Conservation (phyloP, 2,113 vertebrate genomes). For the Oenanthe melanoleuca region DNA sequence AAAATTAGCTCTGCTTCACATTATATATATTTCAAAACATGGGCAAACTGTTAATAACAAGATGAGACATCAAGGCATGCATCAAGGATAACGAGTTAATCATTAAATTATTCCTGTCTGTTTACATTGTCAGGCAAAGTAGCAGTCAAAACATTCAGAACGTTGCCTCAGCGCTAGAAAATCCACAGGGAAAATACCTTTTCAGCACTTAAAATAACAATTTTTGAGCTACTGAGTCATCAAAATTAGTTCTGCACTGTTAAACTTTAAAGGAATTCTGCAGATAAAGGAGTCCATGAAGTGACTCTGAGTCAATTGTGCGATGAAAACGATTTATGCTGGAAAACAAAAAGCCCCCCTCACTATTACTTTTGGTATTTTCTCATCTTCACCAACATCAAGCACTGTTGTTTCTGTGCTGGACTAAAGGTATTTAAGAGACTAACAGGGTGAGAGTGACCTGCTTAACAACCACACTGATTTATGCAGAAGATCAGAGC, state of each 20-base stretch:
- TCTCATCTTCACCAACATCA: background rate
- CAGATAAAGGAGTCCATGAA: slow-evolving; percentile 47
- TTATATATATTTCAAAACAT: slow-evolving; percentile 57
- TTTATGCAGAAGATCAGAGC: background rate
- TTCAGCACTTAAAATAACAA: slow-evolving; percentile 59
- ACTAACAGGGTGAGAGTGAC: background rate
- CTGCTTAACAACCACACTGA: background rate
- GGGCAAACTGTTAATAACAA: slow-evolving; percentile 63
- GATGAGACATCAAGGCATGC: slow-evolving; percentile 61
- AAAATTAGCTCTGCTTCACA: slow-evolving; percentile 56
- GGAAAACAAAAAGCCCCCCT: background rate
- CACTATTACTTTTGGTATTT: background rate
- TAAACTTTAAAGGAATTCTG: slow-evolving; percentile 64
- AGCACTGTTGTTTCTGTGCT: background rate
- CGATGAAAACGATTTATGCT: background rate
- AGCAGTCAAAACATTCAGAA: slow-evolving; percentile 64
- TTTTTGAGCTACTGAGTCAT: slow-evolving; percentile 62
- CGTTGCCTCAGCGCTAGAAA: slow-evolving; percentile 50
- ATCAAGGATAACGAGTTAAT: slow-evolving; percentile 64
- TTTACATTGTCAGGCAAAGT: slow-evolving; percentile 66
- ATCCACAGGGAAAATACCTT: slow-evolving; percentile 70
- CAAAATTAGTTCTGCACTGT: slow-evolving; percentile 71
- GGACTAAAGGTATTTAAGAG: background rate
- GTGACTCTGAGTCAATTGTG: slow-evolving; percentile 14
- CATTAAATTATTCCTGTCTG: slow-evolving; percentile 68